Evolutionary conservation across 2,113 vertebrate species (phyloP), one percentile per base, ranked within the genome.

Genomic region (Sebastes schlegelii): DNA sequence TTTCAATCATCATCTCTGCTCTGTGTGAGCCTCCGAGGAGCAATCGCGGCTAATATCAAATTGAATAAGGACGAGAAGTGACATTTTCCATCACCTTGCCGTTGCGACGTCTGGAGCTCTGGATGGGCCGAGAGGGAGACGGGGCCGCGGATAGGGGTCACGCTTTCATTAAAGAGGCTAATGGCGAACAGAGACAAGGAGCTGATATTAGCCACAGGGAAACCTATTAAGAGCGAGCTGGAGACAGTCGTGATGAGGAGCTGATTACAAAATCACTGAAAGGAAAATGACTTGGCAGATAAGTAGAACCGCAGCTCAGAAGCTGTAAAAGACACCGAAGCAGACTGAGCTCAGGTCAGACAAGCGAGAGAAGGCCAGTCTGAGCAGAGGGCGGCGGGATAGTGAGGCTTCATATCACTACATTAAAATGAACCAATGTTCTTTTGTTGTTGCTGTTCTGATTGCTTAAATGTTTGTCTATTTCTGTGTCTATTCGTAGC

Each of bases 211-310:
- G 83, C 90, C 77, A 86, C 72, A 19, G 84, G 84, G 86, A 91
- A 88, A 85, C 46, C 84, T 67, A 89, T 91, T 90, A 89, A 62
- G 45, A 83, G 63, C 40, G 55, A 60, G 84, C 64, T 45, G 79
- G 76, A 87, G 85, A 88, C 77, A 75, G 78, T 51, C 46, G 6
- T 75, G 90, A 91, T 85, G 86, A 77, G 76, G 68, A 84, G 83
- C 86, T 91, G 92, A 93, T 93, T 88, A 86, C 82, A 89, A 87
- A 91, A 89, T 77, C 80, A 79, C 71, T 79, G 86, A 84, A 86
- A 89, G 60, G 84, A 87, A 92, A 91, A 88, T 82, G 79, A 88
- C 79, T 88, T 65, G 63, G 80, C 63, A 77, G 82, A 84, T 77
- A 68, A 85, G 83, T 58, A 40, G 71, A 76, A 82, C 2, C 75